Percentiles rank a stretch among this genome's conserved stretches.
These are phyloP conservation scores for Pachypanchax playfairii DNA, from an alignment of 2,113 vertebrate species.

Conservation along the genomic window DNA sequence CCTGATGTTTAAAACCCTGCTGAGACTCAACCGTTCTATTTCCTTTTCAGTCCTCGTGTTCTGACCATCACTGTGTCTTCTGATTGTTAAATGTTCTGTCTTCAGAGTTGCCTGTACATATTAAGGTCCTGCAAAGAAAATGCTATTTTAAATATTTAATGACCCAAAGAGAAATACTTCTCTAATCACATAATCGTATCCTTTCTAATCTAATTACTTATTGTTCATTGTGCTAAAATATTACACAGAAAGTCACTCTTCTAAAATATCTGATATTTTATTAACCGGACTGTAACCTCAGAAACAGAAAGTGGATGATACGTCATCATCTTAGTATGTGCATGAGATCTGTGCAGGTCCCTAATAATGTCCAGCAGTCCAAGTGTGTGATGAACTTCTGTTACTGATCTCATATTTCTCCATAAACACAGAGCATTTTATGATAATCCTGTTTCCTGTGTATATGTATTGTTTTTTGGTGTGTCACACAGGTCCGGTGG, in stretches of 20 bases:
- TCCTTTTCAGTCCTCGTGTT: slow-evolving; percentile 53
- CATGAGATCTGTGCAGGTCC: slow-evolving; percentile 40
- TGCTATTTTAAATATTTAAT: slow-evolving; percentile 10
- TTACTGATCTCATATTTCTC: not conserved
- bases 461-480: slow-evolving; percentile 43
- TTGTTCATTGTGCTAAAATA: too few relatives aligned
- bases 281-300: not conserved
- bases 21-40: slow-evolving; percentile 24
- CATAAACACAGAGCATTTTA: not conserved
- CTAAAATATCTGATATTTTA: not conserved
- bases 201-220: too few relatives aligned
- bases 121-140: slow-evolving; percentile 44
- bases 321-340: slow-evolving; percentile 6
- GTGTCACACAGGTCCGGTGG: slow-evolving; percentile 85
- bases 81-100: slow-evolving; percentile 13
- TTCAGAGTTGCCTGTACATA: slow-evolving; percentile 22
- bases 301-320: not conserved
- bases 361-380: slow-evolving; percentile 30
- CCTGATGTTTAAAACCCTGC: slow-evolving; percentile 37
- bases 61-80: slow-evolving; percentile 19
- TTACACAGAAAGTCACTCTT: too few relatives aligned
- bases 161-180: not conserved
- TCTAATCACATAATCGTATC: too few relatives aligned
- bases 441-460: slow-evolving; percentile 16
- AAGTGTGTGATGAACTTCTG: slow-evolving; percentile 5